These are phyloP conservation scores for Ips nitidus DNA, from an alignment of 1,140 invertebrate species.

Conservation along the genomic window DNA sequence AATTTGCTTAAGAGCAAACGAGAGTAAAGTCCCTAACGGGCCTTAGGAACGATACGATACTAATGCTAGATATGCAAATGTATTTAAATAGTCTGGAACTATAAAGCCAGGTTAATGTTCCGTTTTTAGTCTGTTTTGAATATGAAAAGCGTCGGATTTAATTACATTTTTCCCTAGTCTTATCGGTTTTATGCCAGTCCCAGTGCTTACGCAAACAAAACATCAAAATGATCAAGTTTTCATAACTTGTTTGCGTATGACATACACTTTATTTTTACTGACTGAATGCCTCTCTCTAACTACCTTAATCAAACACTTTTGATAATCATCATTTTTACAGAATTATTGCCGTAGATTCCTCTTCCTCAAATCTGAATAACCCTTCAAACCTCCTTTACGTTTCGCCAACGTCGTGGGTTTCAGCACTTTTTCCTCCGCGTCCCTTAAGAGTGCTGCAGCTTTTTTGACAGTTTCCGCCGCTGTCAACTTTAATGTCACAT, in stretches of 20 bases:
- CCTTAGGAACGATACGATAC: no score
- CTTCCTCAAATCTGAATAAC: background rate
- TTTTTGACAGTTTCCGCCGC: constrained; percentile 20
- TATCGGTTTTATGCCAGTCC: constrained; percentile 5
- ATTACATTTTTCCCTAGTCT: background rate
- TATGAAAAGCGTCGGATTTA: constrained; percentile 14
- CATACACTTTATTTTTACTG: no score
- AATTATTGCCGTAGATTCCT: background rate
- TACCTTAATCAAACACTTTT: background rate
- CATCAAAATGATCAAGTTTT: background rate
- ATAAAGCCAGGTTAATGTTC: constrained; percentile 3
- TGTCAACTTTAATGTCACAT: constrained; percentile 22
- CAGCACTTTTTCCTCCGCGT: constrained; percentile 10
- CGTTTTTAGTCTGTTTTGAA: constrained; percentile 4
- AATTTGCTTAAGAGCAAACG: no score
- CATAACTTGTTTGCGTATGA: background rate
- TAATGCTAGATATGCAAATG: constrained; percentile 8
- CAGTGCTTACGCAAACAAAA: background rate
- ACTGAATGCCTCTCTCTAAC: background rate
- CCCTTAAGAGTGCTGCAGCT: constrained; percentile 12
- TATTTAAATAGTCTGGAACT: constrained; percentile 10
- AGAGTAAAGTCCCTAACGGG: no score
- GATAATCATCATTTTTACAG: background rate
- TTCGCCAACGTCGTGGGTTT: background rate
- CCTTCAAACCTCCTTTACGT: background rate